Percentiles rank a stretch among this genome's conserved stretches.
phyloP scores from a whole-genome alignment of 2,888 invertebrate genomes.

The Sphaerophoria rueppellii region DNA sequence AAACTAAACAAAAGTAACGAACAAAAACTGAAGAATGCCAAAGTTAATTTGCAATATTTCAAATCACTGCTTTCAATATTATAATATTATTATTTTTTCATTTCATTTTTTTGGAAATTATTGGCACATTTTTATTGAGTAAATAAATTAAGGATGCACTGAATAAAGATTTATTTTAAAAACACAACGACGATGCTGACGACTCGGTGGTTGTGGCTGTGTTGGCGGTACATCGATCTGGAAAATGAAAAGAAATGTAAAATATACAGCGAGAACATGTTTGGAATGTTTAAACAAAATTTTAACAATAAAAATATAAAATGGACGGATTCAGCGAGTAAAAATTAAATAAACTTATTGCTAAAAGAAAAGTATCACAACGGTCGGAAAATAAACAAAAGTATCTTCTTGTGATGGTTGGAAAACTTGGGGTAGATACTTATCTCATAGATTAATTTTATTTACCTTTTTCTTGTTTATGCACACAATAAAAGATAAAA shows the following conservation, averaged over 20 bases:
- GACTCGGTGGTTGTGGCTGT: too few species aligned
- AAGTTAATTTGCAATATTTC: constrained; percentile 1
- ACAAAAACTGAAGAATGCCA: neutral
- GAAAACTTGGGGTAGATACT: constrained; percentile 18
- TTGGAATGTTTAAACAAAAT: too few species aligned
- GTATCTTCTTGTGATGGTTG: constrained; percentile 10
- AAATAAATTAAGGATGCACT: too few species aligned
- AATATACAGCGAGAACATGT: too few species aligned
- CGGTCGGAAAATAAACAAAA: constrained; percentile 11
- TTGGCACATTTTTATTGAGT: neutral
- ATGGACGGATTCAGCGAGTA: neutral
- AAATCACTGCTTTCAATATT: neutral
- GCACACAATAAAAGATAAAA: constrained; percentile 43
- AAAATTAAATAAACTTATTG: constrained; percentile 6
- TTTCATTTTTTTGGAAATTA: neutral
- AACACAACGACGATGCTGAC: too few species aligned
- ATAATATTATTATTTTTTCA: neutral
- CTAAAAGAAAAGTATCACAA: constrained; percentile 24
- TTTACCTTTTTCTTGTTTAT: constrained; percentile 8
- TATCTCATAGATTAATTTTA: constrained; percentile 61
- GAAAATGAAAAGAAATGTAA: too few species aligned
- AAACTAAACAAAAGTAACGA: neutral
- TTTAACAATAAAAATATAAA: neutral
- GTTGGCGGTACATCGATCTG: too few species aligned
- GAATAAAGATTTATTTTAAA: too few species aligned